phyloP scores from a whole-genome alignment of 2,888 invertebrate species.

The Physocephala rufipes region DNA sequence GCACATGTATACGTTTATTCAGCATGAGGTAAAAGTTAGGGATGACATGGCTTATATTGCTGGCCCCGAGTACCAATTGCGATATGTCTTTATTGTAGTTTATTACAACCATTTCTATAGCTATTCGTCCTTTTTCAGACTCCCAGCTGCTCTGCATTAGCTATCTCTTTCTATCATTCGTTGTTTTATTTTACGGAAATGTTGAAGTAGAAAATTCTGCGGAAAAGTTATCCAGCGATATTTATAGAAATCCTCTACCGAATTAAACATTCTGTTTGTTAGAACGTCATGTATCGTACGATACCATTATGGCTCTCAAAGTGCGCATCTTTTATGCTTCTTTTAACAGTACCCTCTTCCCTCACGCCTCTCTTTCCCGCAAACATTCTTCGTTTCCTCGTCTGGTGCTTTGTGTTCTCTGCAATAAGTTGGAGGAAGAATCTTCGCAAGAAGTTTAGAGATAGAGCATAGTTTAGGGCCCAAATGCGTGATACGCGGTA shows the following conservation, averaged over 20 bases:
- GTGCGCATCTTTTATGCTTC: too few relatives aligned
- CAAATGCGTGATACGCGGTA: neutral
- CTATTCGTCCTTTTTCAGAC: too few relatives aligned
- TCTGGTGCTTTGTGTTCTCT: neutral
- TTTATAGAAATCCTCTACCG: too few relatives aligned
- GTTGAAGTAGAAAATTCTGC: too few relatives aligned
- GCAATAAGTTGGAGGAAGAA: neutral
- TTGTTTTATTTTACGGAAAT: too few relatives aligned
- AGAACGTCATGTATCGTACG: too few relatives aligned
- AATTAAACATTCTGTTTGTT: too few relatives aligned
- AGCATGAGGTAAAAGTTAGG: conserved; percentile 1
- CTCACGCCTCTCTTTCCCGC: too few relatives aligned
- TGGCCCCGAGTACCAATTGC: neutral
- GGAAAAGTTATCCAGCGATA: too few relatives aligned
- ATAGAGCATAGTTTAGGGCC: neutral
- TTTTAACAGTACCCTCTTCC: neutral
- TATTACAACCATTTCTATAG: neutral
- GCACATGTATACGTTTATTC: neutral
- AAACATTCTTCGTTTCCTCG: neutral
- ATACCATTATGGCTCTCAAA: too few relatives aligned
- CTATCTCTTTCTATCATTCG: too few relatives aligned
- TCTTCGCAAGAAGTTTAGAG: neutral
- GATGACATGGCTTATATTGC: neutral
- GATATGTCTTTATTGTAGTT: neutral
- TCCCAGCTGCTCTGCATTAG: too few relatives aligned